Percentiles rank a stretch among this genome's conserved stretches.
Conservation (phyloP, 2,888 invertebrate genomes). For the Tinea semifulvella region DNA sequence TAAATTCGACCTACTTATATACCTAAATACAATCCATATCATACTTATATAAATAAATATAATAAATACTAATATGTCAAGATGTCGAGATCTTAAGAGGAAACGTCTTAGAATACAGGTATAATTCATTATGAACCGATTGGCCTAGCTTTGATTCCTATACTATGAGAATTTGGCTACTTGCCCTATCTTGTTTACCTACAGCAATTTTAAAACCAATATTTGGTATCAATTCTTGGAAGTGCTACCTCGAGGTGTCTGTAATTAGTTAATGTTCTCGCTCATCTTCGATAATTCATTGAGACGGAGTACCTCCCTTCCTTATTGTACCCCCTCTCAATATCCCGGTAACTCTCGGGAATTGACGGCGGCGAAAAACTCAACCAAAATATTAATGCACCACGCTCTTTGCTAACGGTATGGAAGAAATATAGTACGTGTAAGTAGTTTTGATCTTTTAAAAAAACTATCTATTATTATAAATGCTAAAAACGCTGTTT, state of each 20-base stretch:
- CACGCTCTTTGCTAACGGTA: constrained; percentile 46
- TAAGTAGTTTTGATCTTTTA: constrained; percentile 32
- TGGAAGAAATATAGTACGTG: constrained; percentile 33
- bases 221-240: constrained; percentile 8
- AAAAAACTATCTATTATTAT: no score
- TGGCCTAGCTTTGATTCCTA: no score
- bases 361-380: constrained; percentile 62
- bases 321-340: constrained; percentile 26
- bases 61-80: no score
- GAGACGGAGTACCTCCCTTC: constrained; percentile 52
- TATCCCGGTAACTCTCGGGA: constrained; percentile 40
- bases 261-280: constrained; percentile 63
- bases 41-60: no score
- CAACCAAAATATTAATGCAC: constrained; percentile 65
- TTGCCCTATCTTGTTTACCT: no score
- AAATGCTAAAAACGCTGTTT: no score
- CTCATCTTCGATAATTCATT: constrained; percentile 64
- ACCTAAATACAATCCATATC: no score
- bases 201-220: constrained; percentile 6
- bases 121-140: no score
- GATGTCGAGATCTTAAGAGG: no score
- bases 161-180: no score
- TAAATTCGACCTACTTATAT: no score
- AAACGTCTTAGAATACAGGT: no score
- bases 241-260: constrained; percentile 41